Percentiles rank a stretch among this genome's conserved stretches.
These are phyloP conservation scores for Melinaea menophilus DNA, from an alignment of 2,888 invertebrate genomes.

Conservation along the genomic window DNA sequence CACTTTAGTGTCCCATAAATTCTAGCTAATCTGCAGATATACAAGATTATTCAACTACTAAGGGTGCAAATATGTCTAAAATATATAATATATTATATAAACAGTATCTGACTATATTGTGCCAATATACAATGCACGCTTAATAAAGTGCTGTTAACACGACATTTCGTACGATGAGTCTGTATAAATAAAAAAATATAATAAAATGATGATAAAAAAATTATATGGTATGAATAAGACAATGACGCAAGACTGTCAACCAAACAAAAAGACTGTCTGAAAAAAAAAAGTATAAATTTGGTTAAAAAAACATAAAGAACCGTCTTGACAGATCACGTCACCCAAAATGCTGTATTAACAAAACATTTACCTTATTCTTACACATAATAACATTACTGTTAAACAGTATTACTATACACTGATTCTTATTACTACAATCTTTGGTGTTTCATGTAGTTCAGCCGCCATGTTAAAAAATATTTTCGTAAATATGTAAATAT, in stretches of 20 bases:
- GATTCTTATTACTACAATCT: slow-evolving; percentile 56
- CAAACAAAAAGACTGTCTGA: background rate
- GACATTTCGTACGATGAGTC: slow-evolving; percentile 20
- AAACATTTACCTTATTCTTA: slow-evolving; percentile 48
- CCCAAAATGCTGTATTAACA: slow-evolving; percentile 25
- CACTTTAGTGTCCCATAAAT: slow-evolving; percentile 47
- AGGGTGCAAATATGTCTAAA: slow-evolving; percentile 78
- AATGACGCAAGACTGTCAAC: too few species aligned
- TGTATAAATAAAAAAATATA: background rate
- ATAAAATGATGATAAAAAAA: too few species aligned
- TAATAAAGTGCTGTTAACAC: slow-evolving; percentile 43
- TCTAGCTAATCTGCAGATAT: slow-evolving; percentile 74
- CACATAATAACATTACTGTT: slow-evolving; percentile 72
- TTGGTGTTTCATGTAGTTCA: slow-evolving; percentile 70
- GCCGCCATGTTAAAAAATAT: slow-evolving; percentile 49
- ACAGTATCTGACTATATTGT: slow-evolving; percentile 66
- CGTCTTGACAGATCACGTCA: background rate
- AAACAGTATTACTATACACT: slow-evolving; percentile 74
- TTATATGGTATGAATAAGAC: too few species aligned
- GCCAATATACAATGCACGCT: slow-evolving; percentile 73
- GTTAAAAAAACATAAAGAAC: too few species aligned
- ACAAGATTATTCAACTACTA: slow-evolving; percentile 72
- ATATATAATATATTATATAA: slow-evolving; percentile 71
- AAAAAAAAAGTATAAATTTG: background rate
- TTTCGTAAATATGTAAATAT: slow-evolving; percentile 15